phyloP scores from a whole-genome alignment of 2,797 vertebrate species.

The Pangasius mekongensis region DNA sequence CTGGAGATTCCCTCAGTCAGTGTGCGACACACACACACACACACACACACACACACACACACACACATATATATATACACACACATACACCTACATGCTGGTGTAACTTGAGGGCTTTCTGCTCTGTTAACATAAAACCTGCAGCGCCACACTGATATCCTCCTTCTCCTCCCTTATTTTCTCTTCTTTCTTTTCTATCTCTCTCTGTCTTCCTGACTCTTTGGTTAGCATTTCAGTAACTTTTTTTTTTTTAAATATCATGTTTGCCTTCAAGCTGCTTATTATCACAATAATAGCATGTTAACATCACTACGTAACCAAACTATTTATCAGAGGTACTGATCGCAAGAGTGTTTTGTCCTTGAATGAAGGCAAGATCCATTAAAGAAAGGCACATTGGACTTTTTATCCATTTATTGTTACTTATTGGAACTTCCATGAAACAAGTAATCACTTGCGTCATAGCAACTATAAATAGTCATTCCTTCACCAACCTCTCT shows the following conservation, averaged over 20 bases:
- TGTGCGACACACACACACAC: not conserved
- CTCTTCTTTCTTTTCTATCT: not conserved
- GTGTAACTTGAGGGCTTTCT: constrained; percentile 45
- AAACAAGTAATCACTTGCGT: too few species aligned
- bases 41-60: not conserved
- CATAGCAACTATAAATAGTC: too few species aligned
- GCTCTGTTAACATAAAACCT: constrained; percentile 51
- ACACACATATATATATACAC: not conserved
- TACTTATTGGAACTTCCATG: too few species aligned
- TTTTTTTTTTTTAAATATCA: not conserved
- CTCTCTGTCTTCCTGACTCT: too few species aligned
- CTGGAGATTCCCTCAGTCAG: not conserved
- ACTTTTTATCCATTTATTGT: too few species aligned
- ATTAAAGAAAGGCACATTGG: too few species aligned
- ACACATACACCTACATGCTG: not conserved
- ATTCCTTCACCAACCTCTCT: not conserved
- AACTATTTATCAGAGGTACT: not conserved
- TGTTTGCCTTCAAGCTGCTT: not conserved
- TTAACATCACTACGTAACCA: not conserved
- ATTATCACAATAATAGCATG: not conserved
- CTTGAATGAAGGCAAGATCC: not conserved
- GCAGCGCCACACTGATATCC: constrained; percentile 57
- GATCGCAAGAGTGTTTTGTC: not conserved
- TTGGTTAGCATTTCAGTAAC: not conserved
- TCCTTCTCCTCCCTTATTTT: not conserved